Evolutionary conservation across 2,113 vertebrate genomes (phyloP).

Genomic region (Pogonocichla stellata): DNA sequence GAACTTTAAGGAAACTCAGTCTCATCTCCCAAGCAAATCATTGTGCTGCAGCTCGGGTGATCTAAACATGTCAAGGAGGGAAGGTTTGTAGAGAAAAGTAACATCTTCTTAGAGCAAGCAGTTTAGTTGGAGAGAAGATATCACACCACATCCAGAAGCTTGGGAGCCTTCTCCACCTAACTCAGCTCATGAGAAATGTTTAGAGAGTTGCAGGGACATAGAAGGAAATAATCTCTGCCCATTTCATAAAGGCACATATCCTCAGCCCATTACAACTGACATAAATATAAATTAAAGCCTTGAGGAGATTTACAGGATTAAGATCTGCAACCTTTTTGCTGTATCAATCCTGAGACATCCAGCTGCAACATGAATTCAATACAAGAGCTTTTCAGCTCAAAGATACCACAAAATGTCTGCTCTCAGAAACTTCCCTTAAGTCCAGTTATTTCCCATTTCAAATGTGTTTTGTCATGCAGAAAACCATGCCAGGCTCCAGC

Average conservation of each 20-base stretch:
- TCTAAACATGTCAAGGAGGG: neutral
- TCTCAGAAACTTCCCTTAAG: neutral
- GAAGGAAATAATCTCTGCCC: neutral
- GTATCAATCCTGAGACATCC: neutral
- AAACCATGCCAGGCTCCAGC: neutral
- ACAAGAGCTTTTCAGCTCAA: neutral
- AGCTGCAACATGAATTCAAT: neutral
- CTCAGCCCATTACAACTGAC: neutral
- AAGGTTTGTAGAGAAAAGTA: neutral
- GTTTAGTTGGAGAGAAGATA: neutral
- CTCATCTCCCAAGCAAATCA: neutral
- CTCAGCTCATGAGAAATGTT: neutral
- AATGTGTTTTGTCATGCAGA: neutral
- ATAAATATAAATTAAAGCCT: neutral
- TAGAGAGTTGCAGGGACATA: neutral
- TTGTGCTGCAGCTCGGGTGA: neutral
- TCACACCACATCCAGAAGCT: neutral
- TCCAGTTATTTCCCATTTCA: neutral
- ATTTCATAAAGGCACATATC: neutral
- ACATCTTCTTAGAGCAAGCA: neutral
- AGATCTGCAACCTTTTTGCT: neutral
- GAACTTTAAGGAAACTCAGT: neutral
- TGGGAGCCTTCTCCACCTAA: neutral
- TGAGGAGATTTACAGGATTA: neutral
- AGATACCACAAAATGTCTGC: neutral